phyloP scores from a whole-genome alignment of 2,888 invertebrate genomes.

The Pediacus dermestoides region DNA sequence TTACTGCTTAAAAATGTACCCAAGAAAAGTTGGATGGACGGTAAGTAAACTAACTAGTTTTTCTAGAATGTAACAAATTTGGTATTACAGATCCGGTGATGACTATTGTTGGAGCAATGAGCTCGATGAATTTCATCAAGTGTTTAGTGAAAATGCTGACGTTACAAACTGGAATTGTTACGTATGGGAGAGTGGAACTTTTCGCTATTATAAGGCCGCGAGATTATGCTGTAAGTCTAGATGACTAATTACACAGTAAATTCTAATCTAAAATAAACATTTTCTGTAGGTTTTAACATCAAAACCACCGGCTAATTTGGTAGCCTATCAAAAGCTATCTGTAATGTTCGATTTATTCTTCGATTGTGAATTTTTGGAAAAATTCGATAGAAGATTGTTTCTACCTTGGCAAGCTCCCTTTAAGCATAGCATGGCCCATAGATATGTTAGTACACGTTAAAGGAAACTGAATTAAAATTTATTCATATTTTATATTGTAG shows the following conservation, averaged over 20 bases:
- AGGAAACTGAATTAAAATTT: background rate
- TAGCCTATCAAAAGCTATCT: slow-evolving; percentile 6
- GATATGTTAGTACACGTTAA: slow-evolving; percentile 8
- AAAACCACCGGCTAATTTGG: slow-evolving; percentile 52
- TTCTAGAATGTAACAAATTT: slow-evolving; percentile 11
- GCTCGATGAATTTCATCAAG: slow-evolving; percentile 57
- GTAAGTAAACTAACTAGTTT: no score
- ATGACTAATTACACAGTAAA: background rate
- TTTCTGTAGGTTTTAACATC: slow-evolving; percentile 56
- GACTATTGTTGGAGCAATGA: slow-evolving; percentile 59
- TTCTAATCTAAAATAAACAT: slow-evolving; percentile 9
- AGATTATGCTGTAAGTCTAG: slow-evolving; percentile 58
- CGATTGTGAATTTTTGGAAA: slow-evolving; percentile 58
- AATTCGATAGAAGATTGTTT: slow-evolving; percentile 62
- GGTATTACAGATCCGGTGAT: slow-evolving; percentile 51
- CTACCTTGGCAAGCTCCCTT: slow-evolving; percentile 57
- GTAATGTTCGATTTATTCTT: slow-evolving; percentile 69
- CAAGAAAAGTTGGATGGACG: slow-evolving; percentile 49
- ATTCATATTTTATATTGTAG: slow-evolving; percentile 16
- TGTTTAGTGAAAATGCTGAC: slow-evolving; percentile 60
- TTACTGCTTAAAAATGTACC: slow-evolving; percentile 55
- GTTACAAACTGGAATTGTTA: slow-evolving; percentile 56
- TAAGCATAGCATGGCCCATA: background rate
- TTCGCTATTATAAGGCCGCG: slow-evolving; percentile 60
- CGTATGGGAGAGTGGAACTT: slow-evolving; percentile 60